Base-by-base conservation (phyloP, 2,888 invertebrate genomes). In the Cheilosia urbana region DNA sequence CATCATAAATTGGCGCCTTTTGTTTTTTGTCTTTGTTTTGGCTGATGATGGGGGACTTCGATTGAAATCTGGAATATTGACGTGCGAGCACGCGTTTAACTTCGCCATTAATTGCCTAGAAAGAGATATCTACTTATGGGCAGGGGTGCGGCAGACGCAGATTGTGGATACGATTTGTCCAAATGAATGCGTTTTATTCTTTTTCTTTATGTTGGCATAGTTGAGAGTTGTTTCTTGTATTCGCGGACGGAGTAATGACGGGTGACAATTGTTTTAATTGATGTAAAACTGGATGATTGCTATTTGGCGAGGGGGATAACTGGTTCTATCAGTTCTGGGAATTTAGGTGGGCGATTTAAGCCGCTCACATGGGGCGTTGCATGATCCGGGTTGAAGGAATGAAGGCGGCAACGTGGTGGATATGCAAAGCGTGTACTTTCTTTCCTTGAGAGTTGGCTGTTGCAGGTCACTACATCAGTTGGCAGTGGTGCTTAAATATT, bases 1-100 rank as follows among this genome's bases (percentile, higher is more conserved):
- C 13, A 60, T 69, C 53, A 85, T 81, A 85, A 85, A 77, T 85
- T 81, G 85, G 76, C 77, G 77, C 81, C 76, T 68, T 72, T 81
- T 85, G 65, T 63, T 62, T 60, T 60, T 69, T 53, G 30, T 69
- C 42, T 71, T 21, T 47, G 19, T 45, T 62, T 37, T 9, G 34
- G 49, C 11, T 55, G 27, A 40, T 62, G 40, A 30, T 72, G 68
- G 30, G 30, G 47, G 19, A 57, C 17, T 51, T 72, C 51, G 45
- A 68, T 73, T 62, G 69, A 55, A 68, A 69, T 77, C 47, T 60
- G 60, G 66, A 57, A 69, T 62, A 69, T 69, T 81, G 76, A 49
- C 63, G 76, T 71, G 71, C 30, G 42, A 55, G 71, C 71, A 82
- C 71, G 71, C 53, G 53, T 65, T 63, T 55, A 27, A 13, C 58